These are phyloP conservation scores for Poeciliopsis prolifica DNA, from an alignment of 2,113 vertebrate genomes.

Conservation along the genomic window DNA sequence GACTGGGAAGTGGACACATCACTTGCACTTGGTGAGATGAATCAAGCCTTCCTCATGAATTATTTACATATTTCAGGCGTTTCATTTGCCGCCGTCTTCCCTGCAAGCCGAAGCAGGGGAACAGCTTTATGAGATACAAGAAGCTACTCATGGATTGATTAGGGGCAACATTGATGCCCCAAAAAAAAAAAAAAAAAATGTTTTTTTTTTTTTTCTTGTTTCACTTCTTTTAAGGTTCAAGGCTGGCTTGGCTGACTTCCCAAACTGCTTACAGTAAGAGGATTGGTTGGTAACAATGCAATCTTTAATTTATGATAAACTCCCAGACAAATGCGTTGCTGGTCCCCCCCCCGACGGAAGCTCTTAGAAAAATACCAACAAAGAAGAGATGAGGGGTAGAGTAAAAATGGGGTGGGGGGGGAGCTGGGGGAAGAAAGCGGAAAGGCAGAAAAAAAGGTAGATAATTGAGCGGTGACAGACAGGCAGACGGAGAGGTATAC, in stretches of 20 bases:
- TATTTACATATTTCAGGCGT: slow-evolving; percentile 49
- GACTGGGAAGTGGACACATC: slow-evolving; percentile 51
- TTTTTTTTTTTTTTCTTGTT: slow-evolving; percentile 47
- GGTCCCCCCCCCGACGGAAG: slow-evolving; percentile 57
- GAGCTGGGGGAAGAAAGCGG: slow-evolving; percentile 35
- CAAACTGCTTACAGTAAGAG: slow-evolving; percentile 83
- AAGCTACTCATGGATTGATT: slow-evolving; percentile 69
- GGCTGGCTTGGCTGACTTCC: slow-evolving; percentile 63
- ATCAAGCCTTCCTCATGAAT: slow-evolving; percentile 59
- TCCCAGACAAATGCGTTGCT: slow-evolving; percentile 64
- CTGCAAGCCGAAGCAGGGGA: slow-evolving; percentile 33
- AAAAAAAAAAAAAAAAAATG: slow-evolving; percentile 7
- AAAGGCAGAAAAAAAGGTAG: slow-evolving; percentile 39
- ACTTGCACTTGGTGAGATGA: slow-evolving; percentile 54
- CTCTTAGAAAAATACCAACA: slow-evolving; percentile 60
- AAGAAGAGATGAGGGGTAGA: slow-evolving; percentile 59
- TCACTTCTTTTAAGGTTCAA: slow-evolving; percentile 74
- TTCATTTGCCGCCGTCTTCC: slow-evolving; percentile 39
- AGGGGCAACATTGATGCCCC: slow-evolving; percentile 43
- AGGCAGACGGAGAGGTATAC: slow-evolving; percentile 37
- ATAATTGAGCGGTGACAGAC: slow-evolving; percentile 67
- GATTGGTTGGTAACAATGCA: slow-evolving; percentile 82
- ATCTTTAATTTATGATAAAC: slow-evolving; percentile 83
- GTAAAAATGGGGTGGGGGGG: slow-evolving; percentile 8
- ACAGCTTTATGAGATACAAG: slow-evolving; percentile 32